Conservation (phyloP, 2,888 invertebrate genomes). For the Taphrorychus bicolor region DNA sequence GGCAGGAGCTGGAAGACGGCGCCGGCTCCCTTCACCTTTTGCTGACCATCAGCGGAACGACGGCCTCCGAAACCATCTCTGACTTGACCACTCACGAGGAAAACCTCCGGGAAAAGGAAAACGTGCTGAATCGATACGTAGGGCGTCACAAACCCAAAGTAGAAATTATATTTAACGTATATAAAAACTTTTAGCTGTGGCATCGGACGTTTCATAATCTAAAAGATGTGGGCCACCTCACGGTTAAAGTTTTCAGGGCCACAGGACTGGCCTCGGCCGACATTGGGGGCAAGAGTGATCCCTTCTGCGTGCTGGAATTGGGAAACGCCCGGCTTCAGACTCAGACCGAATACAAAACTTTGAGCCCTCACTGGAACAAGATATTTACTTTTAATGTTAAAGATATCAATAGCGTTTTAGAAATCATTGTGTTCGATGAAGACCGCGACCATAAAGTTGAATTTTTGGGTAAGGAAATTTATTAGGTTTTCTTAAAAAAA, state of each 20-base stretch:
- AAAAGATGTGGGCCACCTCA: slow-evolving; percentile 91
- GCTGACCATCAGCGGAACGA: slow-evolving; percentile 94
- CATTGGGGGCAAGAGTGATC: slow-evolving; percentile 97
- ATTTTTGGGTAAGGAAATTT: slow-evolving; percentile 77
- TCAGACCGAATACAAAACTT: slow-evolving; percentile 97
- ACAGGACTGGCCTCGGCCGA: slow-evolving; percentile 94
- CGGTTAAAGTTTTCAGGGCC: slow-evolving; percentile 88
- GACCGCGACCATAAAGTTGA: slow-evolving; percentile 98
- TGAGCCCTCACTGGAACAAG: slow-evolving; percentile 97
- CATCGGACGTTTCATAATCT: slow-evolving; percentile 74
- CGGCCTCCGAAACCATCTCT: slow-evolving; percentile 90
- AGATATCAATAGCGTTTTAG: slow-evolving; percentile 93
- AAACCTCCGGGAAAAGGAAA: slow-evolving; percentile 73
- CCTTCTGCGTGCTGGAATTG: slow-evolving; percentile 95
- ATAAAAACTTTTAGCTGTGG: slow-evolving; percentile 64
- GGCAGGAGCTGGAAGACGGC: slow-evolving; percentile 89
- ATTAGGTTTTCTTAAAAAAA: background rate
- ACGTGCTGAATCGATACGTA: slow-evolving; percentile 73
- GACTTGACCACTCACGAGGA: slow-evolving; percentile 87
- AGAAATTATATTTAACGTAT: background rate
- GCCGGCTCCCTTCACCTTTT: slow-evolving; percentile 85
- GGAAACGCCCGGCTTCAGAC: slow-evolving; percentile 95
- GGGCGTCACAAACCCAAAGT: background rate
- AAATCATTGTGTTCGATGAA: slow-evolving; percentile 96
- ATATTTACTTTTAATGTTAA: slow-evolving; percentile 97